A percentile compares a stretch with the other conserved stretches of the same genome.
These are phyloP conservation scores for Lutra lutra DNA, from an alignment of 2,797 vertebrate species.

Conservation along the genomic window DNA sequence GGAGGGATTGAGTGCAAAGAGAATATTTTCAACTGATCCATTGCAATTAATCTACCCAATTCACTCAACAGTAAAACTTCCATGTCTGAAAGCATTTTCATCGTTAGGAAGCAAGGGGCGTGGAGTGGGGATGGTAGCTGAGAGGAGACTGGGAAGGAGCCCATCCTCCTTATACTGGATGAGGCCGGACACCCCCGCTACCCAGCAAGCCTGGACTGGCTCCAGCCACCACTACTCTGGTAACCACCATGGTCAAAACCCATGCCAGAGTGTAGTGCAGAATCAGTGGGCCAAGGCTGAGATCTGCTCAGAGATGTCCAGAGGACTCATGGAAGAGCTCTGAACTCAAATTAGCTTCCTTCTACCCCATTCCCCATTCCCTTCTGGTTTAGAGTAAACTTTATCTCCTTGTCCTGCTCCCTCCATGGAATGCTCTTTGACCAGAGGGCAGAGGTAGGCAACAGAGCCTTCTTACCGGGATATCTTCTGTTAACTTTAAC, in stretches of 20 bases:
- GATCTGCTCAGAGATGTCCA: neutral
- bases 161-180: neutral
- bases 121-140: too few relatives aligned
- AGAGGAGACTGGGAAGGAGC: neutral
- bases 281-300: accelerated
- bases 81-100: neutral
- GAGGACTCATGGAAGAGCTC: neutral
- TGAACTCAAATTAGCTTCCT: neutral
- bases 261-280: neutral
- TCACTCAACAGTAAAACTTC: neutral
- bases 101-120: neutral
- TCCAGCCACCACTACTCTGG: neutral
- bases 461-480: constrained; percentile 59
- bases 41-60: neutral
- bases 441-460: accelerated
- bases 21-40: neutral
- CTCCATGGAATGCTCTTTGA: too few relatives aligned
- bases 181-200: neutral
- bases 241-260: neutral
- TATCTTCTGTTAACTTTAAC: neutral
- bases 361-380: neutral
- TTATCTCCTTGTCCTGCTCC: neutral
- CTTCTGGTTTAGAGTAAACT: neutral
- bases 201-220: neutral
- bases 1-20: constrained; percentile 30